A percentile compares a stretch with the other conserved stretches of the same genome.
Evolutionary conservation across 2,888 invertebrate species (phyloP).

Genomic region (Unio delphinus): DNA sequence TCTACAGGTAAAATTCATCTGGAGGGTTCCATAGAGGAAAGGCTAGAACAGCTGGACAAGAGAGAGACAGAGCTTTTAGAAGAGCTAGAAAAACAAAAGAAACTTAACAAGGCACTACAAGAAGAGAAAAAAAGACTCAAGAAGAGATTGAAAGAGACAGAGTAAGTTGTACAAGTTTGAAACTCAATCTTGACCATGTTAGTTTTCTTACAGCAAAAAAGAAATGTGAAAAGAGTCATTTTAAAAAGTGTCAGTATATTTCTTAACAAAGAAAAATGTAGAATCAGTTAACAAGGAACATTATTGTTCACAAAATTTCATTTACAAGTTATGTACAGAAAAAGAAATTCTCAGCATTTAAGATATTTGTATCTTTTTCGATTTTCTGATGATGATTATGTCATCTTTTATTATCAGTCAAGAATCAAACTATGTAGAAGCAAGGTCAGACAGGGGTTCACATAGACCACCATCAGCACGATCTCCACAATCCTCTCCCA

Average conservation of each 20-base stretch:
- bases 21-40: slow-evolving; percentile 62
- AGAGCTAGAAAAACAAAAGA: slow-evolving; percentile 55
- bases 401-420: too few species aligned
- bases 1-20: slow-evolving; percentile 62
- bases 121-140: slow-evolving; percentile 59
- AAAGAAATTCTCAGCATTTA: neutral
- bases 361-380: too few species aligned
- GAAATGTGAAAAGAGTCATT: neutral
- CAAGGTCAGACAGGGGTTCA: slow-evolving; percentile 1
- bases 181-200: neutral
- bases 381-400: too few species aligned
- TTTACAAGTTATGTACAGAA: neutral
- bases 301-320: neutral
- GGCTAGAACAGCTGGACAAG: slow-evolving; percentile 66
- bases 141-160: slow-evolving; percentile 54
- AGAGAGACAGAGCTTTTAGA: slow-evolving; percentile 68
- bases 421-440: too few species aligned
- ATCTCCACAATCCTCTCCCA: too few species aligned
- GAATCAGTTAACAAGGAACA: neutral
- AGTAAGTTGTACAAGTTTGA: slow-evolving; percentile 44
- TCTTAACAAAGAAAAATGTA: neutral
- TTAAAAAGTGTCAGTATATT: slow-evolving; percentile 1
- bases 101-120: slow-evolving; percentile 53
- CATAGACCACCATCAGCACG: slow-evolving; percentile 1
- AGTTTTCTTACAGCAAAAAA: neutral